A percentile compares a stretch with the other conserved stretches of the same genome.
Evolutionary conservation across 2,888 invertebrate species (phyloP).

Genomic region (Syritta pipiens): DNA sequence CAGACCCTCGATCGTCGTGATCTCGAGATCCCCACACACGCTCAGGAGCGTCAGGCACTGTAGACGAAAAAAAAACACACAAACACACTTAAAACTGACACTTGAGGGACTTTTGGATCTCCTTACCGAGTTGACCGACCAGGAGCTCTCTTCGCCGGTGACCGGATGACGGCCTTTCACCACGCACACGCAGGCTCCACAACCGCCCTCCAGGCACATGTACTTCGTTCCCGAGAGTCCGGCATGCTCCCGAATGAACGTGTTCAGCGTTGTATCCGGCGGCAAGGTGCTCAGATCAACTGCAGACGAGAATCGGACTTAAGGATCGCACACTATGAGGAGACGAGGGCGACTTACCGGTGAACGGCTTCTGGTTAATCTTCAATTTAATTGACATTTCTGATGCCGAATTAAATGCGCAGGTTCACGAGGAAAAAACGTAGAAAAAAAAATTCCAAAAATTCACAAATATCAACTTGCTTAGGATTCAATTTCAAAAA

Average conservation of each 20-base stretch:
- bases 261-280: conserved; percentile 81
- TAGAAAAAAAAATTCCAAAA: background rate
- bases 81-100: background rate
- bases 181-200: conserved; percentile 82
- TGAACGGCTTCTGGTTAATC: conserved; percentile 40
- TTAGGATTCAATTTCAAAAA: too few species aligned
- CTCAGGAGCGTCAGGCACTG: conserved; percentile 84
- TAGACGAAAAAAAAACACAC: background rate
- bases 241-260: conserved; percentile 82
- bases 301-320: conserved; percentile 25
- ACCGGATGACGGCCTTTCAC: conserved; percentile 75
- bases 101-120: too few species aligned
- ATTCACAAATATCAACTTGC: too few species aligned
- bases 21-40: conserved; percentile 84
- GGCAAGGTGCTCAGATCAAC: conserved; percentile 76
- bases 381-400: conserved; percentile 63
- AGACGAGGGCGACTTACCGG: conserved; percentile 31
- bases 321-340: background rate
- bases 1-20: conserved; percentile 87
- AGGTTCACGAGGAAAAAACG: background rate
- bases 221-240: conserved; percentile 83
- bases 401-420: conserved; percentile 55
- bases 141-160: conserved; percentile 73
- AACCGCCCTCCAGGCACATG: conserved; percentile 86
- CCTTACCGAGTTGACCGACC: conserved; percentile 85